These are phyloP conservation scores for Bovichtus diacanthus DNA, from an alignment of 2,797 vertebrate genomes.

Conservation along the genomic window DNA sequence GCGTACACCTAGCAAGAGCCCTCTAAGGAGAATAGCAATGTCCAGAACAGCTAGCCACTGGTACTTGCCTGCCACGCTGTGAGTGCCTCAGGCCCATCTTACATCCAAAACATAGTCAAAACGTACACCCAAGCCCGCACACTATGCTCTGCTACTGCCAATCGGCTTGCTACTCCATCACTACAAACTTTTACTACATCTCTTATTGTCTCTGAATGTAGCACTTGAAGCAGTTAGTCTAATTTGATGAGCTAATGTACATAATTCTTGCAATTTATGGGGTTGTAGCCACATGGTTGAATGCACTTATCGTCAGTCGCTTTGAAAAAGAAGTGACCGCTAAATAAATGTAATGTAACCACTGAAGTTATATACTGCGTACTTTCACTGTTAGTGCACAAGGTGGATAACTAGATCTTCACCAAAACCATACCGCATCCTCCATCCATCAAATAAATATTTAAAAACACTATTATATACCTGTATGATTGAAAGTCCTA, in stretches of 20 bases:
- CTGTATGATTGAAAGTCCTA: neutral
- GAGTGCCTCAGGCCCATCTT: neutral
- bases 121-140: too few relatives aligned
- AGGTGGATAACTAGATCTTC: neutral
- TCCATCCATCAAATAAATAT: neutral
- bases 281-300: neutral
- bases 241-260: neutral
- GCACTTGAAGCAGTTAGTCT: neutral
- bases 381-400: neutral
- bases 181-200: too few relatives aligned
- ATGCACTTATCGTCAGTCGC: neutral
- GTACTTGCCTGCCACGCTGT: neutral
- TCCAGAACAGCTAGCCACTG: constrained; percentile 10
- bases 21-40: constrained; percentile 6
- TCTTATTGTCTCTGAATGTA: neutral
- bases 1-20: constrained; percentile 9
- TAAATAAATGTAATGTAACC: neutral
- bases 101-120: neutral
- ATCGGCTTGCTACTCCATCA: neutral
- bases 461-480: constrained; percentile 6
- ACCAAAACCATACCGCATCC: neutral
- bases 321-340: neutral
- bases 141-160: neutral
- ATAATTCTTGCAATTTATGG: neutral
- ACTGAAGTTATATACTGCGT: neutral